Base-by-base conservation (phyloP, 2,888 invertebrate genomes). In the Melolontha melolontha region DNA sequence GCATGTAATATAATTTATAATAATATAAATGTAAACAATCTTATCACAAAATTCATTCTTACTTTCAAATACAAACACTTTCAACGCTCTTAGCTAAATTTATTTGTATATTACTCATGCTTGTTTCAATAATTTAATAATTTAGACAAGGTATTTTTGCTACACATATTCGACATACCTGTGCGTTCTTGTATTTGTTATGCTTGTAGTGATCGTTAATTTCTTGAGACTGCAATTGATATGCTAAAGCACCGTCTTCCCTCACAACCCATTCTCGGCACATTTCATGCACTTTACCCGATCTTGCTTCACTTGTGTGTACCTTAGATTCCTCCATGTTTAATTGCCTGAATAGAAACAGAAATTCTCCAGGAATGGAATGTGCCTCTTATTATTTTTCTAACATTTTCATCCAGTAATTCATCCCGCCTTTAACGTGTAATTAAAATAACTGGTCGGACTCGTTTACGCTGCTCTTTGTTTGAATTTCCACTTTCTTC, bases 211-310 rank as follows among this genome's bases (percentile, higher is more conserved):
- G 94, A 76, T 91, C 89, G 29, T 85, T 86, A 89, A 93, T 92
- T 85, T 94, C 94, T 86, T 94, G 89, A 77, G 90, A 90, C 82
- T 94, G 94, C 39, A 94, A 85, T 74, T 89, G 88, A 82, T 93
- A 91, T 7, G 94, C 94, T 77, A 94, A 81, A 14, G 92, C 94
- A 72, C 92, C 91, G 82, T 94, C 94, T 84, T 94, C 94, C 77
- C 92, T 89, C 39, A 94, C 91, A 75, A 92, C 85, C 93, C 93
- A 94, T 83, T 94, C 92, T 75, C 91, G 89, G 79, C 93, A 91
- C 68, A 93, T 93, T 85, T 90, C 90, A 78, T 86, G 90, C 62
- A 91, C 91, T 79, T 88, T 86, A 71, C 91, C 91, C 74, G 47
- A 17, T 41, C 64, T 54, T 12, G 17, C 22, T 14, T 66, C 69